A percentile compares a stretch with the other conserved stretches of the same genome.
Conservation (phyloP, 2,113 vertebrate species). For the Syrrhaptes paradoxus region DNA sequence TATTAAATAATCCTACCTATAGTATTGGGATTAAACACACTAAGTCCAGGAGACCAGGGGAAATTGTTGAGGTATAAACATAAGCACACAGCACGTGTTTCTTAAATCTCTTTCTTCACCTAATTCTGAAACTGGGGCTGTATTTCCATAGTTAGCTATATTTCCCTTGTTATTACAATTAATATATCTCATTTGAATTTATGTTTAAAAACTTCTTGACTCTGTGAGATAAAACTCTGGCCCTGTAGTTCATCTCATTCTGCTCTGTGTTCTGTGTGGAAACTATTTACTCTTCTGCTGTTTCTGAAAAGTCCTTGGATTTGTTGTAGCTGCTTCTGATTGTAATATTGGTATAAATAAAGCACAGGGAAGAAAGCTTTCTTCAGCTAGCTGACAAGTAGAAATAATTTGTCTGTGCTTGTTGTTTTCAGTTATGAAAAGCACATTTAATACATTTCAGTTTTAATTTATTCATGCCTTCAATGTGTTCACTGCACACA, state of each 20-base stretch:
- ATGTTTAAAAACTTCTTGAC: background rate
- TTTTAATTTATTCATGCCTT: conserved; percentile 69
- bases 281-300: conserved; percentile 29
- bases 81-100: background rate
- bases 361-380: conserved; percentile 41
- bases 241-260: background rate
- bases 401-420: conserved; percentile 68
- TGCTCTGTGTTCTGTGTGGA: background rate
- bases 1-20: conserved; percentile 19
- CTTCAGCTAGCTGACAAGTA: conserved; percentile 52
- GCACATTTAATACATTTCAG: conserved; percentile 61
- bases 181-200: background rate
- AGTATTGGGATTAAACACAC: conserved; percentile 15
- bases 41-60: background rate
- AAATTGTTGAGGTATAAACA: conserved; percentile 9
- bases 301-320: conserved; percentile 40
- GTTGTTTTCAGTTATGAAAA: conserved; percentile 67
- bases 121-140: background rate
- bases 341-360: conserved; percentile 55
- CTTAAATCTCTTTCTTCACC: conserved; percentile 2
- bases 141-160: background rate
- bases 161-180: background rate
- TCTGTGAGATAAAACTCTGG: background rate
- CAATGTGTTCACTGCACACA: conserved; percentile 62
- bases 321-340: conserved; percentile 29